Conservation (phyloP, 2,113 vertebrate genomes). For the Anhinga rufa region DNA sequence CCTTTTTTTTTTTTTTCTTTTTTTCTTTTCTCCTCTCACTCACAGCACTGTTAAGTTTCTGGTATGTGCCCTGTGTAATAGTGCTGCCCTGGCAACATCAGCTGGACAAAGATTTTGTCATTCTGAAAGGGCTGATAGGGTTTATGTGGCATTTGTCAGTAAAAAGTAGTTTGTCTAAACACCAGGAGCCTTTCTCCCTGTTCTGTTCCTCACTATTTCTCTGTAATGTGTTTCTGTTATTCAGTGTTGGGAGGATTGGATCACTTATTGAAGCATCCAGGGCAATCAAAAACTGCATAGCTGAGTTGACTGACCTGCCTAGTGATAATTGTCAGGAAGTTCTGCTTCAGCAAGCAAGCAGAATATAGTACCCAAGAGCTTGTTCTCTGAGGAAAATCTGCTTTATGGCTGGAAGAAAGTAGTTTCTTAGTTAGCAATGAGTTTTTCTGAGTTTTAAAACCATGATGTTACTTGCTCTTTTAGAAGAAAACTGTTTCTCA, state of each 20-base stretch:
- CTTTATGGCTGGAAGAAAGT: background rate
- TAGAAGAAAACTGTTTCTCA: background rate
- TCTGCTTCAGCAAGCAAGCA: slow-evolving; percentile 46
- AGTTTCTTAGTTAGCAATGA: background rate
- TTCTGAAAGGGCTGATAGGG: background rate
- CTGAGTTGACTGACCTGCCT: slow-evolving; percentile 14
- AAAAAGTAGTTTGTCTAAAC: background rate
- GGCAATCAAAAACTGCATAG: slow-evolving; percentile 10
- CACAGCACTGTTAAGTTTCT: background rate
- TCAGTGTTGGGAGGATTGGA: background rate
- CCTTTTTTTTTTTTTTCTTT: background rate
- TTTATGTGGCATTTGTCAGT: background rate
- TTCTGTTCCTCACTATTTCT: background rate
- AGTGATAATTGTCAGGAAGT: slow-evolving; percentile 39
- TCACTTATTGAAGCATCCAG: slow-evolving; percentile 15
- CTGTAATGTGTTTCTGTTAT: background rate
- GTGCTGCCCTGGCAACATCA: slow-evolving; percentile 8
- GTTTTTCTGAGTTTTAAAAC: background rate
- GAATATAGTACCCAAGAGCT: slow-evolving; percentile 8
- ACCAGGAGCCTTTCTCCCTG: background rate
- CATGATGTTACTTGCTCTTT: background rate
- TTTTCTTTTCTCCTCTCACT: too few species aligned
- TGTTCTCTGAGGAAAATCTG: background rate
- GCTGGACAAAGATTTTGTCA: background rate
- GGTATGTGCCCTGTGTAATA: background rate